phyloP scores from a whole-genome alignment of 2,888 invertebrate species.

The Aleiodes leptofemur region DNA sequence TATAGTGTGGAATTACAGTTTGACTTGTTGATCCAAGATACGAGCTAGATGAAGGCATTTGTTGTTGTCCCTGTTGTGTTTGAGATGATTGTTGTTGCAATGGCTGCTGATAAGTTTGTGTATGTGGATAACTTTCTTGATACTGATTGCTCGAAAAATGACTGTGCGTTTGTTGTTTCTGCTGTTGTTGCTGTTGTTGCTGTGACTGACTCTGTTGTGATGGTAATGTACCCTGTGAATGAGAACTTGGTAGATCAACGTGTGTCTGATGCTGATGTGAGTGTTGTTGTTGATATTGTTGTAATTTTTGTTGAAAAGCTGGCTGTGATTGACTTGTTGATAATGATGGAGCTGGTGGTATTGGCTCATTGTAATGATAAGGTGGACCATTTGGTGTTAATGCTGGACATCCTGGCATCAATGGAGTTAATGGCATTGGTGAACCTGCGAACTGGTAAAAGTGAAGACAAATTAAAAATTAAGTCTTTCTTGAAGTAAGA shows the following conservation, averaged over 20 bases:
- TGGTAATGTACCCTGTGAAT: conserved; percentile 66
- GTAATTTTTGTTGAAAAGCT: conserved; percentile 71
- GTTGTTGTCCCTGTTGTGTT: conserved; percentile 60
- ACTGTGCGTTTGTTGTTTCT: conserved; percentile 70
- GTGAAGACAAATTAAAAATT: neutral
- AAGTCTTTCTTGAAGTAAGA: neutral
- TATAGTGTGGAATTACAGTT: conserved; percentile 70
- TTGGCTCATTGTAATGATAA: conserved; percentile 78
- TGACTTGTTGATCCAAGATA: conserved; percentile 69
- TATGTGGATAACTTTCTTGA: conserved; percentile 76
- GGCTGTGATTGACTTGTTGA: conserved; percentile 72
- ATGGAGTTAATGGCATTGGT: conserved; percentile 73
- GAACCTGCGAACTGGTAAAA: conserved; percentile 67
- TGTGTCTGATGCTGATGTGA: conserved; percentile 71
- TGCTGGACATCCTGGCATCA: conserved; percentile 73
- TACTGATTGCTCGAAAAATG: conserved; percentile 74
- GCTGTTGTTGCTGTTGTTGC: conserved; percentile 65
- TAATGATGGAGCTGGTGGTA: conserved; percentile 75
- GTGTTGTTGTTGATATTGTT: conserved; percentile 68
- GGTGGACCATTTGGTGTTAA: conserved; percentile 76
- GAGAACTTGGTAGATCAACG: conserved; percentile 71
- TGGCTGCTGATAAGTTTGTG: conserved; percentile 76
- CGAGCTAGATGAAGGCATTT: conserved; percentile 69
- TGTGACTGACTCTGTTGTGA: conserved; percentile 58
- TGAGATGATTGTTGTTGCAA: conserved; percentile 70